phyloP scores from a whole-genome alignment of 2,888 invertebrate species.

The Drosophila rellima region DNA sequence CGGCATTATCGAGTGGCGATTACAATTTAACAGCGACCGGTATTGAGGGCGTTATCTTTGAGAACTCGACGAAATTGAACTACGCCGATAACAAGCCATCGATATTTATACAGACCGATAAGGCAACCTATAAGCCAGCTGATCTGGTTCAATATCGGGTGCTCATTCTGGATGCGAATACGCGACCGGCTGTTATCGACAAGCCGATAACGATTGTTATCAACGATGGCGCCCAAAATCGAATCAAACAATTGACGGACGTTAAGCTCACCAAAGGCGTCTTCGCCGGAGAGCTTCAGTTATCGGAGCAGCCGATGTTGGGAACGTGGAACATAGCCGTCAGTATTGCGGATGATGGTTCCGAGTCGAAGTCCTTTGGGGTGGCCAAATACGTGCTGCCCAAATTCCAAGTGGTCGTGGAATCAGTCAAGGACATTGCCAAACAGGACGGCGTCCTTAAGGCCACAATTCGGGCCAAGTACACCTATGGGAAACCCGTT shows the following conservation, averaged over 20 bases:
- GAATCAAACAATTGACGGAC: constrained; percentile 92
- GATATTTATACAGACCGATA: constrained; percentile 96
- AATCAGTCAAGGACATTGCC: constrained; percentile 93
- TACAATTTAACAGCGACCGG: constrained; percentile 86
- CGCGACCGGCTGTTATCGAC: constrained; percentile 87
- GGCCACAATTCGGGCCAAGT: constrained; percentile 93
- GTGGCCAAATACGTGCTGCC: constrained; percentile 96
- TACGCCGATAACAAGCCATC: constrained; percentile 90
- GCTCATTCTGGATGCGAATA: constrained; percentile 90
- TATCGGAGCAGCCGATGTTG: constrained; percentile 93
- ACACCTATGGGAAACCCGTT: constrained; percentile 94
- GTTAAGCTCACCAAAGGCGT: constrained; percentile 90
- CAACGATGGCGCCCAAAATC: constrained; percentile 90
- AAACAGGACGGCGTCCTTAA: constrained; percentile 92
- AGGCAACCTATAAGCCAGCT: constrained; percentile 95
- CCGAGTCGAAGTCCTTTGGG: constrained; percentile 84
- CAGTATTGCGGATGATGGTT: constrained; percentile 85
- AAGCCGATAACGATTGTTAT: constrained; percentile 79
- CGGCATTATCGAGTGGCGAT: constrained; percentile 68
- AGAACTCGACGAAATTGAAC: constrained; percentile 90
- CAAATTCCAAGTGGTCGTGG: constrained; percentile 95
- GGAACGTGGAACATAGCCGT: constrained; percentile 95
- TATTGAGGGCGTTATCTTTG: constrained; percentile 90
- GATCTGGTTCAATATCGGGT: constrained; percentile 91
- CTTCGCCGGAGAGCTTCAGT: constrained; percentile 90